A percentile compares a stretch with the other conserved stretches of the same genome.
phyloP scores from a whole-genome alignment of 2,113 vertebrate species.

The Sinocyclocheilus rhinocerous region DNA sequence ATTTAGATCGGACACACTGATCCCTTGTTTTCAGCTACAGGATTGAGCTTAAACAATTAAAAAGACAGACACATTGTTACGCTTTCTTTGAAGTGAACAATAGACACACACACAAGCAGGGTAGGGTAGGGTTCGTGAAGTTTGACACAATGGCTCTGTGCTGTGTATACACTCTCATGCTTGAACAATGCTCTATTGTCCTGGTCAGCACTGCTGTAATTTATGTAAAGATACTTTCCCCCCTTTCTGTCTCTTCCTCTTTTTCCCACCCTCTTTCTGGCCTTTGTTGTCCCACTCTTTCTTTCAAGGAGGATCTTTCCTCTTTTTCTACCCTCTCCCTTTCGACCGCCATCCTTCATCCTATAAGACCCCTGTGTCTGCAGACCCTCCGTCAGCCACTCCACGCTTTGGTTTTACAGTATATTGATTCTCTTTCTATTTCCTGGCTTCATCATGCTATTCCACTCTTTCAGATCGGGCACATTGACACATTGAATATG shows the following conservation, averaged over 20 bases:
- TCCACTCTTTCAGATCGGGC: neutral
- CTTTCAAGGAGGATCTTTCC: neutral
- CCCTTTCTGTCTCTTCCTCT: conserved; percentile 61
- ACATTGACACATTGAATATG: conserved; percentile 40
- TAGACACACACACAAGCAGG: neutral
- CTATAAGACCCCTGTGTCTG: conserved; percentile 48
- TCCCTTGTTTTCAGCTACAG: conserved; percentile 27
- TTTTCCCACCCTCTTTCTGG: conserved; percentile 42
- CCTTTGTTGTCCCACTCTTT: conserved; percentile 62
- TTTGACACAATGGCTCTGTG: conserved; percentile 52
- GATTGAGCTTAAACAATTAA: conserved; percentile 39
- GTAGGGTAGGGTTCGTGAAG: conserved; percentile 32
- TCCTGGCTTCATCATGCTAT: conserved; percentile 59
- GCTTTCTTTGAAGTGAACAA: conserved; percentile 50
- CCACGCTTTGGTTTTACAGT: neutral
- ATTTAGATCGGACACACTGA: conserved; percentile 33
- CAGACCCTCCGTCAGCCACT: conserved; percentile 22
- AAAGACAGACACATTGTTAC: conserved; percentile 43
- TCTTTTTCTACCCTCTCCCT: conserved; percentile 37
- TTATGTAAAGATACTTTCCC: conserved; percentile 78
- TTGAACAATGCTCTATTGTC: conserved; percentile 77
- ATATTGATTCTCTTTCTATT: conserved; percentile 42
- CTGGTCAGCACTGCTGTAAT: conserved; percentile 70
- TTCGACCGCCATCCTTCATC: conserved; percentile 32
- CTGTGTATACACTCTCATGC: conserved; percentile 62